These are phyloP conservation scores for Acronicta aceris DNA, from an alignment of 2,888 invertebrate genomes.

Conservation along the genomic window DNA sequence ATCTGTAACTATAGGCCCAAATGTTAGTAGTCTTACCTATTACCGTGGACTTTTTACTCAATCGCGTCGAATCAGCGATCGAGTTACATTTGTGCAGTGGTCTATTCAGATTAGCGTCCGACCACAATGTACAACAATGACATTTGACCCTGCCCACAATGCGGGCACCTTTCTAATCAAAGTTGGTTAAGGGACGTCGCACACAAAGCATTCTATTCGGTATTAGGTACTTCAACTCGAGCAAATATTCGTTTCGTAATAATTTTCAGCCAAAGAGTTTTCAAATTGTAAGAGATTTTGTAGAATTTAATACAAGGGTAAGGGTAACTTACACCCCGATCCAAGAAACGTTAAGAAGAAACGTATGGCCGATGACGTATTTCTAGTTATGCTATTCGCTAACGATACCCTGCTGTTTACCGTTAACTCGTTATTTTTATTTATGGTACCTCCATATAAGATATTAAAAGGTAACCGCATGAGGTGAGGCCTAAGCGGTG, in stretches of 20 bases:
- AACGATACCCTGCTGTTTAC: conserved; percentile 24
- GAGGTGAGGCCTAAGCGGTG: conserved; percentile 9
- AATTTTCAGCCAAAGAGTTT: too few relatives aligned
- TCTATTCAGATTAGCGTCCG: conserved; percentile 51
- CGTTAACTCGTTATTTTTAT: conserved; percentile 20
- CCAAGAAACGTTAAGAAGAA: too few relatives aligned
- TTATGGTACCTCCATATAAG: conserved; percentile 10
- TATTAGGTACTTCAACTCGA: background rate
- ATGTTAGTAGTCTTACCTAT: too few relatives aligned
- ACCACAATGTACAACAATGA: conserved; percentile 51
- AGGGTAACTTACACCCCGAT: too few relatives aligned
- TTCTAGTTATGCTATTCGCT: conserved; percentile 10
- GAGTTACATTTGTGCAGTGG: conserved; percentile 54
- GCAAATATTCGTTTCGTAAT: too few relatives aligned
- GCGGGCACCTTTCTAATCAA: conserved; percentile 51
- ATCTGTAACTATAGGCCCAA: too few relatives aligned
- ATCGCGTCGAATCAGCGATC: conserved; percentile 31
- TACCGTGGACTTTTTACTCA: conserved; percentile 23
- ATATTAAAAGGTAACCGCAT: conserved; percentile 1
- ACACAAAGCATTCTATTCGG: background rate
- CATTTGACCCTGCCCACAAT: conserved; percentile 52
- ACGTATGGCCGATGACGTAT: background rate
- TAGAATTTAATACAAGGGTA: too few relatives aligned
- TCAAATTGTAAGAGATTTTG: too few relatives aligned
- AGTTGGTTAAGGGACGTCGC: conserved; percentile 13